Percentiles rank a stretch among this genome's conserved stretches.
Conservation (phyloP, 1,140 invertebrate species). For the Papilio polyxenes region DNA sequence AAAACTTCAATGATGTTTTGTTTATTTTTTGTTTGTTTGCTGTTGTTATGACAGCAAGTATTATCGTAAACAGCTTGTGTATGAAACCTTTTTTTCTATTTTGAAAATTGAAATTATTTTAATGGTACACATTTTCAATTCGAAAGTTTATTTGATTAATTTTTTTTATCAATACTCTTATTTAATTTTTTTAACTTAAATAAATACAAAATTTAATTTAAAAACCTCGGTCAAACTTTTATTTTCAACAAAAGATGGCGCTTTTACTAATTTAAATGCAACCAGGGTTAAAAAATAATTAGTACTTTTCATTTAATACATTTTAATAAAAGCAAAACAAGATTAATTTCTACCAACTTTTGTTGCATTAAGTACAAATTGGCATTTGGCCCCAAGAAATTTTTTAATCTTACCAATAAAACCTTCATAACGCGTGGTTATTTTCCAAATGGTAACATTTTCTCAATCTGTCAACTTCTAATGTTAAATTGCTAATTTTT, state of each 20-base stretch:
- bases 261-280: background rate
- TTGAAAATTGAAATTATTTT: too few relatives aligned
- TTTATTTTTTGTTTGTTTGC: slow-evolving; percentile 38
- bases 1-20: slow-evolving; percentile 39
- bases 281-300: too few relatives aligned
- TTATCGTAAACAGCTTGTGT: background rate
- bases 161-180: too few relatives aligned
- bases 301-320: too few relatives aligned
- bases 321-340: too few relatives aligned
- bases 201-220: background rate
- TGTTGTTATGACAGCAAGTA: slow-evolving; percentile 27
- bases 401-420: too few relatives aligned
- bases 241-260: background rate
- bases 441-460: background rate
- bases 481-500: background rate
- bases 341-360: too few relatives aligned
- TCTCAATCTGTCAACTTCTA: background rate
- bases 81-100: background rate
- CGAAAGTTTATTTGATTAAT: background rate
- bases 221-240: background rate
- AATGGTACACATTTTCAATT: background rate
- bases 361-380: too few relatives aligned
- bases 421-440: too few relatives aligned
- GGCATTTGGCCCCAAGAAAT: too few relatives aligned
- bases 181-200: too few relatives aligned